phyloP scores from a whole-genome alignment of 2,797 vertebrate species.

The Florisuga fusca region DNA sequence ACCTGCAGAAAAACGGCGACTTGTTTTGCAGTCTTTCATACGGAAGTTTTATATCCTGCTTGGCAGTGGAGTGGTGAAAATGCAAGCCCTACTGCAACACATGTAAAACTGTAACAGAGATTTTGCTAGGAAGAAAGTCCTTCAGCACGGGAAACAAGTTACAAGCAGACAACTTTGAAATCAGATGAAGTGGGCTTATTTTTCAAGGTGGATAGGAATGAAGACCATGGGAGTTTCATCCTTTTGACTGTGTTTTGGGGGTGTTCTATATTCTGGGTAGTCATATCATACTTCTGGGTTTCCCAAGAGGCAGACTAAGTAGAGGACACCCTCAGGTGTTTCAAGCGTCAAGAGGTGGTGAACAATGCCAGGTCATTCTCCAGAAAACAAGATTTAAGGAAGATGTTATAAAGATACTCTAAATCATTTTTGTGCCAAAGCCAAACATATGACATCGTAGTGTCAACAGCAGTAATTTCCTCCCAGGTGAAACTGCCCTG shows the following conservation, averaged over 20 bases:
- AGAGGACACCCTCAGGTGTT: neutral
- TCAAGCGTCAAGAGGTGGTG: neutral
- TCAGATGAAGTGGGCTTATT: neutral
- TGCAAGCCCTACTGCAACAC: neutral
- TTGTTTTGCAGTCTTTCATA: neutral
- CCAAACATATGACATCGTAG: neutral
- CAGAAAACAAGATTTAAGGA: neutral
- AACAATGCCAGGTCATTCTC: neutral
- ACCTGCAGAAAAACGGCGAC: neutral
- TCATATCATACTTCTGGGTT: neutral
- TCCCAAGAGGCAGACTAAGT: neutral
- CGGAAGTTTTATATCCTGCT: slow-evolving; percentile 11
- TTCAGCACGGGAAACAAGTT: neutral
- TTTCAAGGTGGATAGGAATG: neutral
- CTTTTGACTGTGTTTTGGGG: neutral
- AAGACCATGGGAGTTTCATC: neutral
- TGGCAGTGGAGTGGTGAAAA: neutral
- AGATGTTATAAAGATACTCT: neutral
- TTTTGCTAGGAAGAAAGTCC: neutral
- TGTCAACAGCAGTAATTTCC: neutral
- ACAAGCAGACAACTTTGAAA: neutral
- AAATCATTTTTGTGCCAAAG: neutral
- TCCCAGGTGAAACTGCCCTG: neutral
- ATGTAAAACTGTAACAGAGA: neutral
- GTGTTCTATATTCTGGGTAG: neutral